These are phyloP conservation scores for Silurus aristotelis DNA, from an alignment of 2,797 vertebrate genomes.

Conservation along the genomic window DNA sequence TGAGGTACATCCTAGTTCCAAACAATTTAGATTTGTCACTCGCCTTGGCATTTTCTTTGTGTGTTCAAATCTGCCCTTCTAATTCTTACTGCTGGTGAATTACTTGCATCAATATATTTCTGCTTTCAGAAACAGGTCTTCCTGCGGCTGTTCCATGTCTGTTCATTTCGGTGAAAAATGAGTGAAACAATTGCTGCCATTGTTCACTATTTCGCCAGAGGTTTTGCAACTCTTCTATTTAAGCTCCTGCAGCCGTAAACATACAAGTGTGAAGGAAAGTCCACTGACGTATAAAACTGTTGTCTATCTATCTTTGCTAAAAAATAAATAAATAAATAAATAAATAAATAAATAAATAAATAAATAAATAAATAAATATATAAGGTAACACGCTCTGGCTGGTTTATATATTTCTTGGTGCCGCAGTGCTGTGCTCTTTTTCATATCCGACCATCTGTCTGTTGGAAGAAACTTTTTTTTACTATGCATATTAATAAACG, in stretches of 20 bases:
- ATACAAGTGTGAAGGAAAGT: not conserved
- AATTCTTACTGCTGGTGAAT: too few relatives aligned
- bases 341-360: too few relatives aligned
- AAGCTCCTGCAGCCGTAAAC: not conserved
- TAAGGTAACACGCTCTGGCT: not conserved
- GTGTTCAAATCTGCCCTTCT: too few relatives aligned
- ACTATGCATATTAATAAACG: not conserved
- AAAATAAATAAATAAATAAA: not conserved
- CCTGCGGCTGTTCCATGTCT: too few relatives aligned
- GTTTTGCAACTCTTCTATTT: not conserved
- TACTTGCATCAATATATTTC: too few relatives aligned
- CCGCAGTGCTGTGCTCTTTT: not conserved
- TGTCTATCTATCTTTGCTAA: not conserved
- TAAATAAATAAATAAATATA: too few relatives aligned
- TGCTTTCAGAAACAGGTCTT: too few relatives aligned
- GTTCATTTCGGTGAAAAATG: not conserved
- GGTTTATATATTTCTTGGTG: not conserved
- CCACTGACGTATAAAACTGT: not conserved
- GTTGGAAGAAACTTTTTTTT: not conserved
- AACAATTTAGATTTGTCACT: too few relatives aligned
- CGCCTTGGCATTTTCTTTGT: too few relatives aligned
- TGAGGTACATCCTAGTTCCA: too few relatives aligned
- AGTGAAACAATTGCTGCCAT: not conserved
- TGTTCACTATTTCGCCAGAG: not conserved
- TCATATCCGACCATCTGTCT: slow-evolving; percentile 22